Conservation (phyloP, 2,888 invertebrate genomes). For the Caradrina clavipalpis region DNA sequence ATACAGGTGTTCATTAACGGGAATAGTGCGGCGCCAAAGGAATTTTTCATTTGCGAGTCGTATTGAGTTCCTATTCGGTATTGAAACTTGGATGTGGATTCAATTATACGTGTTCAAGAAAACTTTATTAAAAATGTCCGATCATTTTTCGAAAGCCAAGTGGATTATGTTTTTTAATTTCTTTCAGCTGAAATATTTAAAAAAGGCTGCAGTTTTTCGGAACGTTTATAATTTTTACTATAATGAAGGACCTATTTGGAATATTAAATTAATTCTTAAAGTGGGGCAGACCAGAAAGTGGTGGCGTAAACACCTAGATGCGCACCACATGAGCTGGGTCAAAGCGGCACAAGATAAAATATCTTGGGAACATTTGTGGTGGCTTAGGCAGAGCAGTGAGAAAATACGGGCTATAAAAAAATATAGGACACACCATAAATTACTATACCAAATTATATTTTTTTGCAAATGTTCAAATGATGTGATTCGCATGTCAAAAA, state of each 20-base stretch:
- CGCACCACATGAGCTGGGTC: no score
- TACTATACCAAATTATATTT: no score
- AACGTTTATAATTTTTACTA: not conserved
- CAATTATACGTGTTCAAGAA: slow-evolving; percentile 61
- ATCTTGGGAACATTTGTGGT: no score
- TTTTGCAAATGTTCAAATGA: no score
- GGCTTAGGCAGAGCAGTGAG: no score
- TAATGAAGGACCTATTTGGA: not conserved
- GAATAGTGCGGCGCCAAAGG: slow-evolving; percentile 69
- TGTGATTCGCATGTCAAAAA: no score
- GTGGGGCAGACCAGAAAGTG: no score
- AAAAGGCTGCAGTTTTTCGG: not conserved
- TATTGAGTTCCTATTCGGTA: slow-evolving; percentile 72
- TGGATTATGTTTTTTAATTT: not conserved
- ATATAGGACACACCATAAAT: no score
- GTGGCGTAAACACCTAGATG: no score
- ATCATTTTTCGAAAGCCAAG: slow-evolving; percentile 21
- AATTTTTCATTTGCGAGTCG: slow-evolving; percentile 87
- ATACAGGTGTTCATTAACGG: slow-evolving; percentile 76
- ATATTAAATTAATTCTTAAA: not conserved
- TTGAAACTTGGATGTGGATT: slow-evolving; percentile 68
- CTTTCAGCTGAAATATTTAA: not conserved
- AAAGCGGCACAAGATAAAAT: no score
- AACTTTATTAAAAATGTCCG: slow-evolving; percentile 52
- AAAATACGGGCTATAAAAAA: no score